Evolutionary conservation across 2,113 vertebrate genomes (phyloP).

Genomic region (Balaeniceps rex): DNA sequence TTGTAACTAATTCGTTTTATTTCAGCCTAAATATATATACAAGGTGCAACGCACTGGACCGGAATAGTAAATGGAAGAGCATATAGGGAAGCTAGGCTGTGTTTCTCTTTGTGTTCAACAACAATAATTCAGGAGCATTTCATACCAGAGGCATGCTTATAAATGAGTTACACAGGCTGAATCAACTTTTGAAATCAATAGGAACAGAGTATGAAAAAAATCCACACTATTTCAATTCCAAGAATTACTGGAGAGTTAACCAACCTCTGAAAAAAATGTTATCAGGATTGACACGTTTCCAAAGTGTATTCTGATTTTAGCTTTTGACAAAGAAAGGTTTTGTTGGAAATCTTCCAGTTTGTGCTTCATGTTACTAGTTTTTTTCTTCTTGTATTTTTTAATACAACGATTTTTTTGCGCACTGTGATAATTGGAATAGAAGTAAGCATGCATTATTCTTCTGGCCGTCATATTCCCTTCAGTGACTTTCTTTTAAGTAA

Average conservation of each 20-base stretch:
- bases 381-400: background rate
- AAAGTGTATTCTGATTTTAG: background rate
- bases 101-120: background rate
- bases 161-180: background rate
- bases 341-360: background rate
- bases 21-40: background rate
- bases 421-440: background rate
- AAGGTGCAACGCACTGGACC: background rate
- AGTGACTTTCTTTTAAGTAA: conserved; percentile 5
- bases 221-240: background rate
- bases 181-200: background rate
- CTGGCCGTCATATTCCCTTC: conserved; percentile 1
- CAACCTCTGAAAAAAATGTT: background rate
- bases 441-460: background rate
- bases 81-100: background rate
- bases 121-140: background rate
- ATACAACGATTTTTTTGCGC: background rate
- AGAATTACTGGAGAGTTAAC: background rate
- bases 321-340: background rate
- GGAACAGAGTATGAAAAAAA: background rate
- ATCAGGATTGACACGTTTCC: background rate
- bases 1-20: background rate
- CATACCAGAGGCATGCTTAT: background rate
- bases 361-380: background rate
- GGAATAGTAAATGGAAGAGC: background rate